Conservation (phyloP, 2,888 invertebrate genomes). For the Synanthedon tipuliformis region DNA sequence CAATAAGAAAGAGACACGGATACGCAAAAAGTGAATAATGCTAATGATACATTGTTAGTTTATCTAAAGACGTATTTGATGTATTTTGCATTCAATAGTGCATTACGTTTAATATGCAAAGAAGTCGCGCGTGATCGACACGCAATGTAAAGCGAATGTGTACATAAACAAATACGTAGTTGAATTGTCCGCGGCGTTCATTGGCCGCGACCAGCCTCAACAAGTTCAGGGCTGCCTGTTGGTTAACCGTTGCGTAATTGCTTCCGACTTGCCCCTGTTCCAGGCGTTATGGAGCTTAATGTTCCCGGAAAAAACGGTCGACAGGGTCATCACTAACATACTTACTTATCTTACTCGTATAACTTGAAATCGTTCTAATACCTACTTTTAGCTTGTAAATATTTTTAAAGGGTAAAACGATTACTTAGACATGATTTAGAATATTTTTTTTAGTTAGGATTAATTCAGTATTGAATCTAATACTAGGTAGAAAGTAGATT, state of each 20-base stretch:
- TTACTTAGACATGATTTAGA: too few species aligned
- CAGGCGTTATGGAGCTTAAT: not conserved
- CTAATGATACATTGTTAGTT: not conserved
- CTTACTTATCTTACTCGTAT: too few species aligned
- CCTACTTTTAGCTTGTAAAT: too few species aligned
- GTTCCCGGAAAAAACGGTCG: not conserved
- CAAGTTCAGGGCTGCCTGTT: slow-evolving; percentile 34
- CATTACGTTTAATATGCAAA: not conserved
- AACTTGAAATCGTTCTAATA: too few species aligned
- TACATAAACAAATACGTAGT: not conserved
- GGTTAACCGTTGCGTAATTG: slow-evolving; percentile 34
- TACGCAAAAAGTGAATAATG: not conserved
- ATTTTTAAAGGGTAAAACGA: too few species aligned
- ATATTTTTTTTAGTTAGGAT: too few species aligned
- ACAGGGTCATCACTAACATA: not conserved
- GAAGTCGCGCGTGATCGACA: not conserved
- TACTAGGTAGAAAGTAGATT: too few species aligned
- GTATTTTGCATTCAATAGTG: not conserved
- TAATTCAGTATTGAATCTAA: too few species aligned
- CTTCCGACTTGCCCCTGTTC: slow-evolving; percentile 35
- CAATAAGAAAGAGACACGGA: not conserved
- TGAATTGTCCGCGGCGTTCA: slow-evolving; percentile 19
- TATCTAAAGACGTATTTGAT: not conserved
- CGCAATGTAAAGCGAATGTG: not conserved
- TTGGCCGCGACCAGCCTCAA: slow-evolving; percentile 44